Conservation (phyloP, 2,113 vertebrate species). For the human region DNA sequence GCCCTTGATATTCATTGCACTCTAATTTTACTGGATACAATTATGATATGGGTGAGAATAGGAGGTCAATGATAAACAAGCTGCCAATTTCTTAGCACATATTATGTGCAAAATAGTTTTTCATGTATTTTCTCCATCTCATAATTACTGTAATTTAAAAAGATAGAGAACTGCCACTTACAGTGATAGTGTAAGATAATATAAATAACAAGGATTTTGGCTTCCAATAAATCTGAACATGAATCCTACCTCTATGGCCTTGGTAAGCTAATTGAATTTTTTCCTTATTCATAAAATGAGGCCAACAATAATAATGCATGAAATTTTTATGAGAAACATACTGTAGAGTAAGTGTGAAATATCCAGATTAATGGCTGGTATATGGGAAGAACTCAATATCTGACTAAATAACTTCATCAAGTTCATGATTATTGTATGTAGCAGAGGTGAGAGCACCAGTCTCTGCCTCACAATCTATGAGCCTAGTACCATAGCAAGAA, state of each 20-base stretch:
- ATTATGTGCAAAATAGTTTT: not conserved
- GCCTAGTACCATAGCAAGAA: not conserved
- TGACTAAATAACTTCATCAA: slow-evolving; percentile 15
- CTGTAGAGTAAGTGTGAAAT: not conserved
- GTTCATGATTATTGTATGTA: slow-evolving; percentile 14
- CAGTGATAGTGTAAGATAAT: not conserved
- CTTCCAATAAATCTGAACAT: not conserved
- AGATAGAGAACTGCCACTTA: not conserved
- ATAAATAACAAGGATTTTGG: not conserved
- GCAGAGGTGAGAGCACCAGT: not conserved
- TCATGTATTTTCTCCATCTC: not conserved
- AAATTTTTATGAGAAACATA: not conserved
- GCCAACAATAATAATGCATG: not conserved
- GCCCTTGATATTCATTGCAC: not conserved
- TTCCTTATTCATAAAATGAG: not conserved
- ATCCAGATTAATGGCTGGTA: not conserved
- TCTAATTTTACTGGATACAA: not conserved
- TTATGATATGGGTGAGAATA: not conserved
- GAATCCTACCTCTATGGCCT: not conserved
- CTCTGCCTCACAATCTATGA: slow-evolving; percentile 2
- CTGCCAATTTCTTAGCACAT: not conserved
- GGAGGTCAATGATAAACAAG: not conserved
- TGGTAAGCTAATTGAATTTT: not conserved
- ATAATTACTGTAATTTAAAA: not conserved
- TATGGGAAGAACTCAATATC: not conserved